These are phyloP conservation scores for Lampropteryx suffumata DNA, from an alignment of 2,888 invertebrate species.

Conservation along the genomic window DNA sequence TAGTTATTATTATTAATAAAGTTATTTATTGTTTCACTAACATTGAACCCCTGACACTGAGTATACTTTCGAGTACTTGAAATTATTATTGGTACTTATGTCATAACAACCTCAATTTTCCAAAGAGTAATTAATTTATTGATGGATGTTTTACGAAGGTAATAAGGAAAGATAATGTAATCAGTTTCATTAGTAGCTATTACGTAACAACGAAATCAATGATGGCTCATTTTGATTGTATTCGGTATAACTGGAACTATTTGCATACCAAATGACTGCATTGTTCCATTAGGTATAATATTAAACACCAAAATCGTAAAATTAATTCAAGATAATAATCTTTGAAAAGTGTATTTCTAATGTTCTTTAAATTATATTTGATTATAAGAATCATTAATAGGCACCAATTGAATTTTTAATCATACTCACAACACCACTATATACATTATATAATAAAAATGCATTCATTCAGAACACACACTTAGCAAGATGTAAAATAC, in stretches of 20 bases:
- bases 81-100: not conserved
- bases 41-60: not conserved
- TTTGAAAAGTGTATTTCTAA: slow-evolving; percentile 1
- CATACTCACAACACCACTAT: too few species aligned
- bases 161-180: slow-evolving; percentile 22
- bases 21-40: too few species aligned
- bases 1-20: too few species aligned
- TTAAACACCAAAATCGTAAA: slow-evolving; percentile 8
- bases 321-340: slow-evolving; percentile 1
- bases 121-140: slow-evolving; percentile 9
- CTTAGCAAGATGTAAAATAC: too few species aligned
- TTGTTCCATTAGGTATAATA: slow-evolving; percentile 8
- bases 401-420: too few species aligned
- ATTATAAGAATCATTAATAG: too few species aligned
- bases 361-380: not conserved
- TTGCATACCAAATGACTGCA: slow-evolving; percentile 13
- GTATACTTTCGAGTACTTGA: not conserved
- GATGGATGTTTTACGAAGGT: slow-evolving; percentile 14
- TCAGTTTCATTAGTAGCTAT: slow-evolving; percentile 14
- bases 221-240: slow-evolving; percentile 13
- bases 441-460: too few species aligned
- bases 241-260: slow-evolving; percentile 3
- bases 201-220: slow-evolving; percentile 14
- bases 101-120: slow-evolving; percentile 13
- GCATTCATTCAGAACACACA: too few species aligned